These are phyloP conservation scores for Oryzias woworae DNA, from an alignment of 2,113 vertebrate genomes.

Conservation along the genomic window DNA sequence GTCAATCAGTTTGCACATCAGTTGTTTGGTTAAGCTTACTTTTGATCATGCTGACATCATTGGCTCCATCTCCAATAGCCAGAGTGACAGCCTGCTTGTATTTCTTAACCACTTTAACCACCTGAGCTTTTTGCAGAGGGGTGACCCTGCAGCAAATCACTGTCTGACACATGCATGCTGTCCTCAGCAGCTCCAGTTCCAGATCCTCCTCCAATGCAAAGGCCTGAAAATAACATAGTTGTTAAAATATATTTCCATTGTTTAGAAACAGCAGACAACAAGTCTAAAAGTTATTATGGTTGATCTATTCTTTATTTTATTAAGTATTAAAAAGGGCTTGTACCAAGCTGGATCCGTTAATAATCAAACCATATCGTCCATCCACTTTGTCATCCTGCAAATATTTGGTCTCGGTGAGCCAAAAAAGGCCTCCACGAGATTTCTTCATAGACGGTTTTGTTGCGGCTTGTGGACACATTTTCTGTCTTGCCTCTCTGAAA, in stretches of 20 bases:
- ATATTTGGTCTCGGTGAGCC: slow-evolving; percentile 59
- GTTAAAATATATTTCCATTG: not conserved
- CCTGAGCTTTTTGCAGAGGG: slow-evolving; percentile 94
- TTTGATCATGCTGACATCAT: slow-evolving; percentile 98
- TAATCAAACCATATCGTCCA: slow-evolving; percentile 86
- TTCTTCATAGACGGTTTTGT: slow-evolving; percentile 59
- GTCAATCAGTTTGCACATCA: not conserved
- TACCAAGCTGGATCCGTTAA: slow-evolving; percentile 93
- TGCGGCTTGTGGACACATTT: slow-evolving; percentile 81
- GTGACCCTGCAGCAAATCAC: slow-evolving; percentile 96
- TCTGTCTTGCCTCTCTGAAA: slow-evolving; percentile 80
- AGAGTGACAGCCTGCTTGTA: slow-evolving; percentile 90
- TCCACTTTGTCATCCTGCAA: slow-evolving; percentile 83
- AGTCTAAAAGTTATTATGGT: too few species aligned
- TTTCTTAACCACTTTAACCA: slow-evolving; percentile 93
- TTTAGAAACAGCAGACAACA: too few species aligned
- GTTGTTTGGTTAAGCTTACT: slow-evolving; percentile 60
- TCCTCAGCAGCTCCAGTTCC: slow-evolving; percentile 85
- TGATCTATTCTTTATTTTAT: too few species aligned
- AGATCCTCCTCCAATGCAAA: slow-evolving; percentile 83
- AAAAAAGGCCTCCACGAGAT: slow-evolving; percentile 62
- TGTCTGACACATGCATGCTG: slow-evolving; percentile 88
- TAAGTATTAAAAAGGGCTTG: slow-evolving; percentile 15
- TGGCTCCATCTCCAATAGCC: slow-evolving; percentile 93
- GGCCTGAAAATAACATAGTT: slow-evolving; percentile 74